Base-by-base conservation (phyloP, 2,888 invertebrate genomes). In the Fragum whitleyi region DNA sequence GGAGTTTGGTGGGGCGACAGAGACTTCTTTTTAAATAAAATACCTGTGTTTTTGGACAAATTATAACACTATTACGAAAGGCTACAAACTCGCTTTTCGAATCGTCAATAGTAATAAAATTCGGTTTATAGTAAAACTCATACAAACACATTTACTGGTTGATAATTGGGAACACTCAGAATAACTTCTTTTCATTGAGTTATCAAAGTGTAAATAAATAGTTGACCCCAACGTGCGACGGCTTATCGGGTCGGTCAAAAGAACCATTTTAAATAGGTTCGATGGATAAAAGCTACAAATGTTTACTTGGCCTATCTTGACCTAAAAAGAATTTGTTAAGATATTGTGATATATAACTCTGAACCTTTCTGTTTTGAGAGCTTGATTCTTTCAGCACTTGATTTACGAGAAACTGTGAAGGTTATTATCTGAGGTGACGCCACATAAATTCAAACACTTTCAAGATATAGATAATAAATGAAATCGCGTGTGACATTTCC, bases 181-280 rank as follows among this genome's bases (percentile, higher is more conserved):
- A n/a, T 26, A 9, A 16, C 5, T 47, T 47, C 47, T n/a, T 19
- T 47, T 47, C 7, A 47, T 47, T 47, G 14, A 57, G 5, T 57
- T 26, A 57, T 57, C 57, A 57, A 14, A 57, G n/a, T 57, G 57
- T 28, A 57, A 57, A 57, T 57, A 57, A 28, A 28, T 28, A 57
- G 5, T 57, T 23, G 57, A 28, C 23, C 57, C 57, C 26, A 57
- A 57, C 57, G 57, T 23, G 57, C 28, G 57, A 11, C 28, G n/a
- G 57, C 57, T 57, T 57, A 57, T 57, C 57, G 11, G 51, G 21
- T 14, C 19, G 47, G 47, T 47, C 47, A 47, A 47, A 47, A n/a
- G n/a, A 14, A 47, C n/a, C 47, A n/a, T 47, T 47, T 47, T 47
- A 47, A 47, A 47, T 47, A 47, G 47, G 19, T n/a, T 14, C 47